These are phyloP conservation scores for Drosophila histrio DNA, from an alignment of 2,888 invertebrate species.

Conservation along the genomic window DNA sequence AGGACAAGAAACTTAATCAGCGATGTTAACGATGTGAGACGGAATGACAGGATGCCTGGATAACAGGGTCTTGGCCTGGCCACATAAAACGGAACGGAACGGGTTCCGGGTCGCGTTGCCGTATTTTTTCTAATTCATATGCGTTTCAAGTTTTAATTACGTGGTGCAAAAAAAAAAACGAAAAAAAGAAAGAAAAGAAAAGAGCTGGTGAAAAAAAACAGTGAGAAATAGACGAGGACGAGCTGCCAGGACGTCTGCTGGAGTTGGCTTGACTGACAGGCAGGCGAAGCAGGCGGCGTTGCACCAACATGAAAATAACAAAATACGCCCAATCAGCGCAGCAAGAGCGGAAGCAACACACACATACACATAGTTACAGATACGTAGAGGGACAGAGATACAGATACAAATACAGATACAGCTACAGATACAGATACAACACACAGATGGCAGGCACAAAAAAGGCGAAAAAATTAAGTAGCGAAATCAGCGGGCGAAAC, in stretches of 20 bases:
- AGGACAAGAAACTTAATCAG: constrained; percentile 82
- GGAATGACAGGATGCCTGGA: constrained; percentile 39
- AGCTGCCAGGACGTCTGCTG: constrained; percentile 46
- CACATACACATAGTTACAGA: constrained; percentile 18
- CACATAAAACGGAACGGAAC: constrained; percentile 55
- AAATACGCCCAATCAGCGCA: constrained; percentile 79
- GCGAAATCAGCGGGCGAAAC: constrained; percentile 74
- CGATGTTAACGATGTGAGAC: constrained; percentile 81
- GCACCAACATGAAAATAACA: constrained; percentile 74
- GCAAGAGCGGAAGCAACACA: constrained; percentile 64
- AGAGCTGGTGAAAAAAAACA: constrained; percentile 21
- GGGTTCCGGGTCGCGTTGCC: constrained; percentile 62
- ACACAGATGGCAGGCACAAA: constrained; percentile 30
- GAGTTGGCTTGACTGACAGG: constrained; percentile 72
- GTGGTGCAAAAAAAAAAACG: constrained; percentile 59
- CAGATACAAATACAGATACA: constrained; percentile 25
- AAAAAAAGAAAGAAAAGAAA: constrained; percentile 31
- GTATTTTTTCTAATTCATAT: constrained; percentile 82
- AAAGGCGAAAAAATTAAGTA: constrained; percentile 72
- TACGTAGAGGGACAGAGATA: constrained; percentile 18
- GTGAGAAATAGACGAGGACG: constrained; percentile 38
- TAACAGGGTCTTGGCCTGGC: constrained; percentile 29
- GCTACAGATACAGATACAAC: constrained; percentile 37
- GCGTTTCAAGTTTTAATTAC: constrained; percentile 84
- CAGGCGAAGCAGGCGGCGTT: constrained; percentile 41